These are phyloP conservation scores for Psittacula cyanocephala DNA, from an alignment of 2,113 vertebrate genomes.

Conservation along the genomic window DNA sequence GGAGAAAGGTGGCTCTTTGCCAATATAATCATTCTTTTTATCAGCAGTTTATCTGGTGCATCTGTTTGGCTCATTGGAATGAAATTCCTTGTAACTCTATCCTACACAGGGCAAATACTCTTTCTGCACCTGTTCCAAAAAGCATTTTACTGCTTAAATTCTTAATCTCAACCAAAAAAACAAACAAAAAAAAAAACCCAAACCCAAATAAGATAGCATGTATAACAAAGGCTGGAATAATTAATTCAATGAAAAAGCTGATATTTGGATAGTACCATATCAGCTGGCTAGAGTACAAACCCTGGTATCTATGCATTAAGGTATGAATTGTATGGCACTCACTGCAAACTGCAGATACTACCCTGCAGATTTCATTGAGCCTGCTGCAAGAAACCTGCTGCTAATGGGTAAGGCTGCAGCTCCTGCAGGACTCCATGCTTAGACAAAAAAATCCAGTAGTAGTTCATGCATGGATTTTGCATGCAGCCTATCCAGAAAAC, in stretches of 20 bases:
- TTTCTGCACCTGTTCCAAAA: constrained; percentile 45
- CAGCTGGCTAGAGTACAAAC: neutral
- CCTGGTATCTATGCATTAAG: neutral
- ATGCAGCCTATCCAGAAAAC: neutral
- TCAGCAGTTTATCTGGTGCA: constrained; percentile 31
- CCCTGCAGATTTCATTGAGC: neutral
- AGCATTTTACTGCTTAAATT: neutral
- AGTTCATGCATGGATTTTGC: neutral
- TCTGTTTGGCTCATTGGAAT: constrained; percentile 30
- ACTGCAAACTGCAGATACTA: neutral
- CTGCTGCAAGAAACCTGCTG: neutral
- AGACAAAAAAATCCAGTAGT: neutral
- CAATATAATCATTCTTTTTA: neutral
- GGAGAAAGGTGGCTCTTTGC: neutral
- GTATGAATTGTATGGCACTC: neutral
- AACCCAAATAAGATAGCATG: neutral
- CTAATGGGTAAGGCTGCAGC: neutral
- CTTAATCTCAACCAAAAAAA: neutral
- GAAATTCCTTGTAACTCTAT: constrained; percentile 34
- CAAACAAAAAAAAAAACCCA: neutral
- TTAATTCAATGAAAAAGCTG: neutral
- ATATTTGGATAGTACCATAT: neutral
- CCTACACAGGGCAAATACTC: neutral
- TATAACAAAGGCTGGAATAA: neutral
- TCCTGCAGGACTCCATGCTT: neutral